Base-by-base conservation (phyloP, 2,797 vertebrate genomes). In the Prionace glauca region DNA sequence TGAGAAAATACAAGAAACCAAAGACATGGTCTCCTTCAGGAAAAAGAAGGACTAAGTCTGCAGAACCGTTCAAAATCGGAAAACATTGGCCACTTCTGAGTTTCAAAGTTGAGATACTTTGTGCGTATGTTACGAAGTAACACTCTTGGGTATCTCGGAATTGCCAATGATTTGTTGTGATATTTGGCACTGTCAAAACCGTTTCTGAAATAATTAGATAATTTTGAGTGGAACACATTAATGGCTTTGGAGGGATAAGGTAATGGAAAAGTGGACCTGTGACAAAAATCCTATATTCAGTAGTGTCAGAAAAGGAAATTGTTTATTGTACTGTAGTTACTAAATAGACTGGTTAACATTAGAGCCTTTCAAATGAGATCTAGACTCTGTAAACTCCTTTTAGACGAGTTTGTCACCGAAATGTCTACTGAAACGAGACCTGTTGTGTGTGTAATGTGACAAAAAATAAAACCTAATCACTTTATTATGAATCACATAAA, bases 1-100 rank as follows among this genome's bases (percentile, higher is more conserved):
- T 1, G 97, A 91, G 50, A 97, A 96, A 50, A 97, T 97, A 96
- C 97, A 97, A 96, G 98, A 97, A 96, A 99, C 99, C 97, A 99
- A 99, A 98, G 98, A 98, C 96, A 98, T 98, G 97, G 98, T 99
- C 96, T 98, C 98, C 9, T 98, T 98, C 96, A 98, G 98, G 96
- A 98, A 98, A 97, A 98, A 98, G 96, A 97, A 97, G 62, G 98
- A 98, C 96, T 98, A 98, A 96, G 96, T 69, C 22, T 69, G n/a
- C 24, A 18, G 65, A 92, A 16, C 88, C 65, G 20, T 92, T n/a
- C 24, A 69, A 92, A 69, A 92, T 69, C 12, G n/a, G 41, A 95
- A 71, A 71, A 72, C 71, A 56, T 95, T 26, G 22, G 18, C 24
- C 50, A 56, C 26, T 29, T 20, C 93, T 45, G 16, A 56, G 10